Percentiles rank a stretch among this genome's conserved stretches.
These are phyloP conservation scores for Caranx melampygus DNA, from an alignment of 2,113 vertebrate species.

Conservation along the genomic window DNA sequence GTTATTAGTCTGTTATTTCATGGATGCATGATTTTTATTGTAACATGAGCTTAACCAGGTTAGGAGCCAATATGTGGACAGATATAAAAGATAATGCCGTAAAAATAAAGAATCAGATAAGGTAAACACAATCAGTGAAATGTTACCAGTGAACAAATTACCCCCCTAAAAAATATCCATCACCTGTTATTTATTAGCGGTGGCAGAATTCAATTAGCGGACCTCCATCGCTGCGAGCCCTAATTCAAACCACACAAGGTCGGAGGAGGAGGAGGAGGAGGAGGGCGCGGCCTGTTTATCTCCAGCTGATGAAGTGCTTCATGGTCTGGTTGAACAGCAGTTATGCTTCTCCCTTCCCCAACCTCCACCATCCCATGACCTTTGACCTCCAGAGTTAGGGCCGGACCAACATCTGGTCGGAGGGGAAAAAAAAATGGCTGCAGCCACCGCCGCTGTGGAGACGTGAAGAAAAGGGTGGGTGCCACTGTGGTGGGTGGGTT, in stretches of 20 bases:
- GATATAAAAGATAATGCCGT: not conserved
- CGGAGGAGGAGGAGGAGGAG: constrained; percentile 1
- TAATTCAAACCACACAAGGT: constrained; percentile 70
- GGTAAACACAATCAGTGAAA: constrained; percentile 29
- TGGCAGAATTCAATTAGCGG: constrained; percentile 67
- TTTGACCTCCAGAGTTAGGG: constrained; percentile 39
- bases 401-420: constrained; percentile 66
- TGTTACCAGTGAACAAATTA: constrained; percentile 39
- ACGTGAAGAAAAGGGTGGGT: not conserved
- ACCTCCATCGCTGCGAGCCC: constrained; percentile 46
- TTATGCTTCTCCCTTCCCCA: constrained; percentile 6
- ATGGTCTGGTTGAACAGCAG: constrained; percentile 19
- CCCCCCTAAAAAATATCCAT: constrained; percentile 50
- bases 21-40: not conserved
- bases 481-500: not conserved
- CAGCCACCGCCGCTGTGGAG: constrained; percentile 1
- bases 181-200: constrained; percentile 65
- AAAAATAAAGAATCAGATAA: constrained; percentile 28
- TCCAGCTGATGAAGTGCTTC: constrained; percentile 62
- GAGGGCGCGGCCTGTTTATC: constrained; percentile 49
- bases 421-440: constrained; percentile 5
- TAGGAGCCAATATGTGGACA: constrained; percentile 10
- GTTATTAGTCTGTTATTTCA: not conserved
- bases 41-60: constrained; percentile 16
- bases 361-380: constrained; percentile 37